phyloP scores from a whole-genome alignment of 1,140 invertebrate genomes.

The Pachypeltis micranthus region DNA sequence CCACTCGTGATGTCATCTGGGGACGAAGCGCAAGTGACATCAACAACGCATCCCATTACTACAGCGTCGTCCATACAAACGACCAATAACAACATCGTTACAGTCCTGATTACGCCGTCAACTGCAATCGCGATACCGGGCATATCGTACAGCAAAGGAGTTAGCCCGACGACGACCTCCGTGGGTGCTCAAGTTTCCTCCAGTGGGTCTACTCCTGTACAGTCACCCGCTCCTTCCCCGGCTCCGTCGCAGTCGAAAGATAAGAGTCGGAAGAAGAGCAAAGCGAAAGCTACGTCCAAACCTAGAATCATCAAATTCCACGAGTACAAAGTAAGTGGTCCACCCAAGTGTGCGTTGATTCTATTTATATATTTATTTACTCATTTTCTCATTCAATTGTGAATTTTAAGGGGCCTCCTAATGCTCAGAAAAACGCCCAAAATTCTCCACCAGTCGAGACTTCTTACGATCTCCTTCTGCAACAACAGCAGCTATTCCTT shows the following conservation, averaged over 20 bases:
- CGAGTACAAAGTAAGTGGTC: conserved; percentile 71
- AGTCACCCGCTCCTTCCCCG: conserved; percentile 42
- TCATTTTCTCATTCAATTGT: neutral
- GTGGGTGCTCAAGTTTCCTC: conserved; percentile 25
- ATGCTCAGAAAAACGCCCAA: conserved; percentile 57
- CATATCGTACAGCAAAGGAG: conserved; percentile 13
- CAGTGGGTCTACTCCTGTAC: conserved; percentile 14
- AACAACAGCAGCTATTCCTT: conserved; percentile 85
- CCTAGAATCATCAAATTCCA: conserved; percentile 92
- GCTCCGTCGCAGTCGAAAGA: conserved; percentile 49
- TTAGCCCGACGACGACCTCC: conserved; percentile 22
- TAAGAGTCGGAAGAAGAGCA: conserved; percentile 78
- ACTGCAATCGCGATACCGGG: conserved; percentile 14
- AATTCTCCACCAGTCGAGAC: conserved; percentile 47
- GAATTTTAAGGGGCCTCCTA: conserved; percentile 74
- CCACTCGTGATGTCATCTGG: conserved; percentile 2
- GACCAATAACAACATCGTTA: conserved; percentile 51
- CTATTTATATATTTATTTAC: neutral
- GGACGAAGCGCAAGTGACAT: neutral
- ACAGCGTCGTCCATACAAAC: conserved; percentile 36
- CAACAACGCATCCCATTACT: neutral
- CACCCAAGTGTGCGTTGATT: neutral
- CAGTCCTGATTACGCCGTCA: conserved; percentile 35
- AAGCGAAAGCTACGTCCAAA: conserved; percentile 68
- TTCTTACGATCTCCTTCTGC: conserved; percentile 79